phyloP scores from a whole-genome alignment of 2,113 vertebrate species.

The Acanthochromis polyacanthus region DNA sequence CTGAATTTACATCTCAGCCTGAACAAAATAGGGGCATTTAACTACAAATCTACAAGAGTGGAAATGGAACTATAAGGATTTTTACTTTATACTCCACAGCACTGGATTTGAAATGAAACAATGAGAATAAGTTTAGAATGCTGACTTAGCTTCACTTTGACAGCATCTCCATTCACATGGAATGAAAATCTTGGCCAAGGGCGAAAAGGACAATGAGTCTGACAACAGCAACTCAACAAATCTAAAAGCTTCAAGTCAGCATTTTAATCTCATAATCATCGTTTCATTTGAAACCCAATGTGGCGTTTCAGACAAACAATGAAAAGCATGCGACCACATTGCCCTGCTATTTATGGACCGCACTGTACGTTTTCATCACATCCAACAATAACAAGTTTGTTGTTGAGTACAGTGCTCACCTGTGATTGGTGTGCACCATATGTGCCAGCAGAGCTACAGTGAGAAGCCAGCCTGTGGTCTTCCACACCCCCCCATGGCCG shows the following conservation, averaged over 20 bases:
- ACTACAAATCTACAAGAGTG: conserved; percentile 15
- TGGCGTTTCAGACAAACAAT: not conserved
- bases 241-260: not conserved
- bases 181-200: not conserved
- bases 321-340: not conserved
- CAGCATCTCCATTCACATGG: not conserved
- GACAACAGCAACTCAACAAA: not conserved
- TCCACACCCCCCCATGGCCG: conserved; percentile 68
- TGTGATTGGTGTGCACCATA: conserved; percentile 90
- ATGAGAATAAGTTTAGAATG: conserved; percentile 1
- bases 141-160: conserved; percentile 15
- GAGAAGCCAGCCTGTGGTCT: conserved; percentile 87
- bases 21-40: conserved; percentile 14
- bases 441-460: conserved; percentile 84
- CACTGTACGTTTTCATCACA: not conserved
- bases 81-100: not conserved
- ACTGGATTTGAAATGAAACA: conserved; percentile 9
- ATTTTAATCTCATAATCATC: not conserved
- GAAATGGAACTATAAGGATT: conserved; percentile 20
- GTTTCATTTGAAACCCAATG: not conserved
- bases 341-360: not conserved
- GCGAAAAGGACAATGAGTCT: not conserved
- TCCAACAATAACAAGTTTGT: conserved; percentile 15
- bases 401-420: conserved; percentile 77
- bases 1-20: conserved; percentile 17